A percentile compares a stretch with the other conserved stretches of the same genome.
Evolutionary conservation across 2,113 vertebrate species (phyloP).

Genomic region (Odontophorus gujanensis): DNA sequence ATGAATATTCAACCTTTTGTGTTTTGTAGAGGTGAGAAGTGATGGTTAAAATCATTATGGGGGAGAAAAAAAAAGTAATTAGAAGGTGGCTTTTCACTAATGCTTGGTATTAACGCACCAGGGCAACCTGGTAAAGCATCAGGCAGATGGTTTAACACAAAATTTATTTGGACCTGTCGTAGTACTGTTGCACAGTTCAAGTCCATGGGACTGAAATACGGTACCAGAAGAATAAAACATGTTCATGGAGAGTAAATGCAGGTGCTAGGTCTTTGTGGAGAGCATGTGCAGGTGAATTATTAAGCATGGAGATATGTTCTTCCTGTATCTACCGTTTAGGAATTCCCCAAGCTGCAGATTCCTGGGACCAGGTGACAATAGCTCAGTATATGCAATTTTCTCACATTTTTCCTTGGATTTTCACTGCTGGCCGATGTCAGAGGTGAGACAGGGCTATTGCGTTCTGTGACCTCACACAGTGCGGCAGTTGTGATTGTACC

Average conservation of each 20-base stretch:
- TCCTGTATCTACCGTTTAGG: background rate
- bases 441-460: background rate
- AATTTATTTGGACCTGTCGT: accelerated
- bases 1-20: background rate
- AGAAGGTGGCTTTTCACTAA: background rate
- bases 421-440: background rate
- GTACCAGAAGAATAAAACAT: background rate
- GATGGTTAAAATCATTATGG: background rate
- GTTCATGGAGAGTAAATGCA: background rate
- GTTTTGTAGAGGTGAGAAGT: background rate
- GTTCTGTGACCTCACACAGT: background rate
- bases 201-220: background rate
- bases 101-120: background rate
- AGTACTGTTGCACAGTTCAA: background rate
- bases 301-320: background rate
- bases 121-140: background rate
- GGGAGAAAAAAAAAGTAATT: background rate
- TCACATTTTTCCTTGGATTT: background rate
- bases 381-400: accelerated
- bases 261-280: background rate
- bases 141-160: background rate
- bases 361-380: background rate
- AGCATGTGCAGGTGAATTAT: accelerated
- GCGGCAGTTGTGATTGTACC: background rate
- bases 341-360: background rate